phyloP scores from a whole-genome alignment of 2,888 invertebrate genomes.

The Eueremaeus valkanovi region DNA sequence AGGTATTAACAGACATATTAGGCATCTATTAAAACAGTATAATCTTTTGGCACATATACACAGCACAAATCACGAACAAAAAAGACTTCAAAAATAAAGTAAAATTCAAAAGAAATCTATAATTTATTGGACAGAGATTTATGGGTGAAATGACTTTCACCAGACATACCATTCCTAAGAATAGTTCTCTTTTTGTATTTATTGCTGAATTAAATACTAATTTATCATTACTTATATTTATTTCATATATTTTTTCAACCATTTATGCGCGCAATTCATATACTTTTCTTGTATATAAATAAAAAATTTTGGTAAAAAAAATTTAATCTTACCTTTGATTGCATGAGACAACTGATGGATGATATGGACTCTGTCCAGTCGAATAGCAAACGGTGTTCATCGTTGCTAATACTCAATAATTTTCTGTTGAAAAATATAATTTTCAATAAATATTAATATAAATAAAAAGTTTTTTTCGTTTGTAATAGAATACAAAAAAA shows the following conservation, averaged over 20 bases:
- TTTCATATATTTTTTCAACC: neutral
- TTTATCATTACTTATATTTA: neutral
- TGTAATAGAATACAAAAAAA: too few species aligned
- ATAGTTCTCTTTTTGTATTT: neutral
- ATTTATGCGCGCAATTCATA: neutral
- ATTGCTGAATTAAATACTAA: neutral
- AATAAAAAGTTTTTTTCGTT: neutral
- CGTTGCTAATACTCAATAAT: neutral
- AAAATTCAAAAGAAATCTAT: too few species aligned
- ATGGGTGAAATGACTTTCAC: neutral
- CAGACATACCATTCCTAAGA: neutral
- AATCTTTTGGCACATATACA: too few species aligned
- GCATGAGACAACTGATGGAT: neutral
- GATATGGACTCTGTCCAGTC: constrained; percentile 20
- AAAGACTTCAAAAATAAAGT: too few species aligned
- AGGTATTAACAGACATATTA: too few species aligned
- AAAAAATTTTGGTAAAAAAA: neutral
- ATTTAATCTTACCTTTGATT: neutral
- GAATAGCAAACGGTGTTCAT: constrained; percentile 12
- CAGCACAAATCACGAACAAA: too few species aligned
- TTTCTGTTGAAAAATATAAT: neutral
- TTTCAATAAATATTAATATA: neutral
- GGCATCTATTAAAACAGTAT: too few species aligned
- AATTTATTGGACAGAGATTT: neutral
- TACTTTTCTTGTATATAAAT: too few species aligned